Evolutionary conservation across 2,888 invertebrate genomes (phyloP).

Genomic region (Patella ulyssiponensis): DNA sequence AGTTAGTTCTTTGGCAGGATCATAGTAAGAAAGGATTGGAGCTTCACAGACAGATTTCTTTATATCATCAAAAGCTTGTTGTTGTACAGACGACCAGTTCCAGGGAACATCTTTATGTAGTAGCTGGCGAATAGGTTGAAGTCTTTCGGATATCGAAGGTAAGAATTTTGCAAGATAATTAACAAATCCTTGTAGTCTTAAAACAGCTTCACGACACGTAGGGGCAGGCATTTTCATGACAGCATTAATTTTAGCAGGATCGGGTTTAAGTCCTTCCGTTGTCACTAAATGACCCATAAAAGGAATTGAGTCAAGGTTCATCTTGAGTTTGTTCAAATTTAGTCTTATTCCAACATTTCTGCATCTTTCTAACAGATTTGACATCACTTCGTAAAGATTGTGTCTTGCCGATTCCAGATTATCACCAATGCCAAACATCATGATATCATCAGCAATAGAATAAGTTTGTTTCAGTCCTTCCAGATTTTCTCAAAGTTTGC

Average conservation of each 20-base stretch:
- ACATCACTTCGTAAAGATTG: conserved; percentile 36
- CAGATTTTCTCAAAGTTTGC: conserved; percentile 26
- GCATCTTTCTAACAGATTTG: conserved; percentile 27
- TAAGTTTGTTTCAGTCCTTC: conserved; percentile 32
- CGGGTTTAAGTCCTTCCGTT: background rate
- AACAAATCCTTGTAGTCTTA: conserved; percentile 32
- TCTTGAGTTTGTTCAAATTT: conserved; percentile 25
- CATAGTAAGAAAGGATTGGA: conserved; percentile 32
- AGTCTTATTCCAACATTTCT: conserved; percentile 24
- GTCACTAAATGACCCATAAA: conserved; percentile 30
- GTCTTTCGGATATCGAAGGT: conserved; percentile 27
- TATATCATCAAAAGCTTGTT: conserved; percentile 30
- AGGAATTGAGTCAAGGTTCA: conserved; percentile 19
- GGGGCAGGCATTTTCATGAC: background rate
- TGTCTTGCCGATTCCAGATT: background rate
- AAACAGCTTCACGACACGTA: conserved; percentile 19
- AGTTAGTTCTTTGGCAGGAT: conserved; percentile 19
- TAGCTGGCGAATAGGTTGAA: conserved; percentile 25
- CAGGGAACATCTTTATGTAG: too few relatives aligned
- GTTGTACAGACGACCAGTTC: conserved; percentile 32
- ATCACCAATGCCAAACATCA: conserved; percentile 30
- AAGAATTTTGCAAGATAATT: conserved; percentile 41
- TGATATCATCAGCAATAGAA: conserved; percentile 39
- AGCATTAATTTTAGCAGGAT: background rate
- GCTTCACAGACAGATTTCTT: conserved; percentile 27